Base-by-base conservation (phyloP, 2,888 invertebrate genomes). In the Molanna angustata region DNA sequence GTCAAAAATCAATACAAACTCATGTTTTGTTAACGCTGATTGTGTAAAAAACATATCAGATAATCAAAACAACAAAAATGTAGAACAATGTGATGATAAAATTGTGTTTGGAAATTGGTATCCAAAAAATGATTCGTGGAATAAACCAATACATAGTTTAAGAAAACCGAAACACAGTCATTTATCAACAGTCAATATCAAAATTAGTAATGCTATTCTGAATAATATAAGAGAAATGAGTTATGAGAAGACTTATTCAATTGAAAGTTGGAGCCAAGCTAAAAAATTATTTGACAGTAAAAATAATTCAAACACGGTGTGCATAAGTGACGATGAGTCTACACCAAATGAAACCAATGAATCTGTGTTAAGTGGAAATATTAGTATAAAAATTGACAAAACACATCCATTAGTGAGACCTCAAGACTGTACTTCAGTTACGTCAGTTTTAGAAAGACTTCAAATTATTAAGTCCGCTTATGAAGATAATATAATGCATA, bases 211-310 rank as follows among this genome's bases (percentile, higher is more conserved):
- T 13, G 53, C 50, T 2, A 50, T 56, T 47, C 39, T 59, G 2
- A 48, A 49, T 35, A 52, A 49, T 35, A 49, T 56, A 7, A 56
- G 50, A 39, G 45, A 59, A 31, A 43, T 59, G 22, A 56, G 56
- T 22, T 49, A 41, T 22, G 49, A 54, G 22, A 40, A 39, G 13
- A 32, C 56, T 19, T 56, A 14, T 53, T 58, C 42, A 4, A 69
- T 63, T 39, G 57, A 65, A 3, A 70, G 65, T 61, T 76, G 76
- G 76, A 52, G 66, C 1, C 69, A 73, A 42, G 62, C 68, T 2
- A 76, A 76, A 63, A 61, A 69, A 43, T 63, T 67, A 1, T 73
- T 70, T 58, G 62, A 68, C 20, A 64, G 64, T 48, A 69, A 65
- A 51, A 64, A 71, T 41, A 66, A 68, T 53, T 65, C 67, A 33